These are phyloP conservation scores for Hozukius guyotensis DNA, from an alignment of 2,797 vertebrate species.

Conservation along the genomic window DNA sequence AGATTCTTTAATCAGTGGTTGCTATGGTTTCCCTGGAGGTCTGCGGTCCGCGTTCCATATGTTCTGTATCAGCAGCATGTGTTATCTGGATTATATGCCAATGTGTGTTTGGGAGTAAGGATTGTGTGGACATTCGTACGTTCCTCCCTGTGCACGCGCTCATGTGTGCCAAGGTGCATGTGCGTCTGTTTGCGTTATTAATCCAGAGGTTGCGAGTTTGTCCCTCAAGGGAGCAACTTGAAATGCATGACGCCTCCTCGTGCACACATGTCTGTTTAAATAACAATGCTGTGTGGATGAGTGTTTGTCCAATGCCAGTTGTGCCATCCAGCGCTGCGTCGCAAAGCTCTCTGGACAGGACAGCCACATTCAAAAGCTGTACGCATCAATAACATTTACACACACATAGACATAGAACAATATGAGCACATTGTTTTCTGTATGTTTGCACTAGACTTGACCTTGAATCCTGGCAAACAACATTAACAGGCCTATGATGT, in stretches of 20 bases:
- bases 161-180: conserved; percentile 17
- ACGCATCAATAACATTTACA: background rate
- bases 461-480: background rate
- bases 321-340: background rate
- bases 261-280: conserved; percentile 38
- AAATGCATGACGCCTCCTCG: conserved; percentile 22
- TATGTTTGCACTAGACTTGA: background rate
- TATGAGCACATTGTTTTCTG: background rate
- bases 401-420: background rate
- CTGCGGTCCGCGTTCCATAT: conserved; percentile 45
- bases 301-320: conserved; percentile 33
- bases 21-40: conserved; percentile 54
- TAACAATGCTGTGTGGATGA: conserved; percentile 22
- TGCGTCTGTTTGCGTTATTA: conserved; percentile 29
- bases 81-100: conserved; percentile 34
- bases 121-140: background rate
- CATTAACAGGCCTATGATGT: background rate
- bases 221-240: conserved; percentile 9
- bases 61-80: conserved; percentile 47
- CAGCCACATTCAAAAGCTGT: conserved; percentile 19
- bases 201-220: conserved; percentile 48
- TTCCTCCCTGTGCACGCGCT: background rate
- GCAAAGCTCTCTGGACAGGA: conserved; percentile 5
- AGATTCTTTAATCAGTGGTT: conserved; percentile 65
- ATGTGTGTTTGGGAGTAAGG: conserved; percentile 18